Evolutionary conservation across 2,888 invertebrate species (phyloP), one percentile per base, ranked within the genome.

Genomic region (Apamea crenata): DNA sequence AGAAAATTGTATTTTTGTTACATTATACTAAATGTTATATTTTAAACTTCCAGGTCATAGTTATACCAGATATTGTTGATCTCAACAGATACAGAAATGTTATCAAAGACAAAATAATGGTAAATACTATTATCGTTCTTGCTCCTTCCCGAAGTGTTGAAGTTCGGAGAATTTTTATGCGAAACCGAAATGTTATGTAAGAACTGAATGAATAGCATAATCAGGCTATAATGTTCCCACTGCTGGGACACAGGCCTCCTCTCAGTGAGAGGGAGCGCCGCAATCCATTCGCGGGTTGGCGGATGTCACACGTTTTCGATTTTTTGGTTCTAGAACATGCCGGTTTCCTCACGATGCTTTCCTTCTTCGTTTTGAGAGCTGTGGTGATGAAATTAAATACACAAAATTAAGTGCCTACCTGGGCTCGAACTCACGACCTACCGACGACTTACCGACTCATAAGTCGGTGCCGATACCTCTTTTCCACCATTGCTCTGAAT

Each of bases 71-170:
- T 74, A 92, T 91, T 29, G 79, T 80, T 1, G 92, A 94, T 61
- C 80, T 88, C 10, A 83, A 92, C 2, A 75, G 59, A 0, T 95
- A 93, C 77, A 84, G 88, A 10, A 87, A 89, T 14, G 95, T 96
- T 14, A 93, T 96, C 25, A 93, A 89, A 76, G 96, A 96, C 78
- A 96, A 96, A 90, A 95, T 96, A 61, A 92, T 95, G 95, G 96
- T 95, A 91, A 92, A 83, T 79, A 32, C 36, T 25, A 32, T 40
- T 66, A 50, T 32, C 18, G 4, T 36, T 40, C 16, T 50, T 14
- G 18, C 6, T 53, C 0, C 2, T 81, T 66, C 44, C n/a, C 75
- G 10, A 21, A 8, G n/a, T 8, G 16, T n/a, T 44, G 10, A 59
- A 10, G 14, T 21, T 65, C 12, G 10, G 14, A 29, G 14, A 21